These are phyloP conservation scores for Zoanthus gigantus DNA, from an alignment of 92 coral and sea anemone genomes.

Conservation along the genomic window DNA sequence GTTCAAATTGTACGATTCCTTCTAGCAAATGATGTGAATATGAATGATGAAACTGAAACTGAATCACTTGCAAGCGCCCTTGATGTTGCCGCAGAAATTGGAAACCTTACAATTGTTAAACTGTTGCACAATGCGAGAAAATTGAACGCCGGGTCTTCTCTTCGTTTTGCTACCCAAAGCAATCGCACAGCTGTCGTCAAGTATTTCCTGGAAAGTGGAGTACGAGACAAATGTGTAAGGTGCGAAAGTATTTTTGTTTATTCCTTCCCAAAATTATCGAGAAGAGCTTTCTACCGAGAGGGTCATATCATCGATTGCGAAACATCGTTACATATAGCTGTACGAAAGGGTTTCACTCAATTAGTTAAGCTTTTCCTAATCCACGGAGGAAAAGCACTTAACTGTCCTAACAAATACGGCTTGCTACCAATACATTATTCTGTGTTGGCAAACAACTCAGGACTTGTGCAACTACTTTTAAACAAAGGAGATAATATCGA, in stretches of 20 bases:
- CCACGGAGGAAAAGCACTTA: not conserved
- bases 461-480: not conserved
- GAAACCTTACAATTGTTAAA: not conserved
- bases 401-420: slow-evolving; percentile 14
- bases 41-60: not conserved
- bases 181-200: not conserved
- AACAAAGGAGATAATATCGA: not conserved
- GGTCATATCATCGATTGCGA: slow-evolving; percentile 2
- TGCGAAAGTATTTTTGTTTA: not conserved
- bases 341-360: not conserved
- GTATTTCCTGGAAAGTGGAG: slow-evolving; percentile 23
- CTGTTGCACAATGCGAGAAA: not conserved
- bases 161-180: slow-evolving; percentile 26
- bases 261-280: not conserved
- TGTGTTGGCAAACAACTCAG: slow-evolving; percentile 1
- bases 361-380: not conserved
- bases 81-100: slow-evolving; percentile 30
- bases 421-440: slow-evolving; percentile 33
- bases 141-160: not conserved
- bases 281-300: not conserved
- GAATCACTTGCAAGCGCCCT: not conserved
- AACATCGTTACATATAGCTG: slow-evolving; percentile 26
- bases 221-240: slow-evolving; percentile 4
- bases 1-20: slow-evolving; percentile 48
- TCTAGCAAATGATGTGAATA: not conserved